These are phyloP conservation scores for Drosophila ironensis DNA, from an alignment of 1,140 invertebrate species.

Conservation along the genomic window DNA sequence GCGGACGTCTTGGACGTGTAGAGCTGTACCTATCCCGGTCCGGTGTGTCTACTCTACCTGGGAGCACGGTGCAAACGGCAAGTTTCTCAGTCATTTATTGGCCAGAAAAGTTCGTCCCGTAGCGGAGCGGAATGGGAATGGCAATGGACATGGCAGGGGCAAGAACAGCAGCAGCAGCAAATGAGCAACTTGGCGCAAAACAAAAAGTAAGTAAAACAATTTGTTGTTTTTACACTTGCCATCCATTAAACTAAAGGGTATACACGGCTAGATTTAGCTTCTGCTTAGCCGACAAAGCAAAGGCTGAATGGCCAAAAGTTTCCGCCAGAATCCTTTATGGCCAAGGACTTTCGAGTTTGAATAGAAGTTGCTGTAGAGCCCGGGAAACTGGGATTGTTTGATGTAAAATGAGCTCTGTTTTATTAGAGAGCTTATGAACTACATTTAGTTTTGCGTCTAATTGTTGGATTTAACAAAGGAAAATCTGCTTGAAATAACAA, in stretches of 20 bases:
- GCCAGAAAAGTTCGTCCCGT: constrained; percentile 60
- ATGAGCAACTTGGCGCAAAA: constrained; percentile 70
- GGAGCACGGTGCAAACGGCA: constrained; percentile 13
- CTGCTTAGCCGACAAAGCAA: neutral
- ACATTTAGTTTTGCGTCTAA: too few species aligned
- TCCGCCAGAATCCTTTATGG: neutral
- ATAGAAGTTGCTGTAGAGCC: neutral
- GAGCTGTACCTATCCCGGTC: constrained; percentile 23
- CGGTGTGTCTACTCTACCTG: constrained; percentile 34
- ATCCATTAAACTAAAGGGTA: constrained; percentile 28
- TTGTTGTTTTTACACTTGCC: constrained; percentile 65
- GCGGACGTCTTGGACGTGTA: constrained; percentile 47
- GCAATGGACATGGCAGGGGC: neutral
- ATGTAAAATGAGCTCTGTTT: too few species aligned
- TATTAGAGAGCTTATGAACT: too few species aligned
- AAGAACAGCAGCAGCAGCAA: constrained; percentile 29
- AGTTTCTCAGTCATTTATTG: constrained; percentile 67
- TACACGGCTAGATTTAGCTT: constrained; percentile 10
- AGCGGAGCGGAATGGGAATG: constrained; percentile 19
- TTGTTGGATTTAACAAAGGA: too few species aligned
- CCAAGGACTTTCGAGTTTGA: neutral
- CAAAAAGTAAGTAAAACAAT: constrained; percentile 79
- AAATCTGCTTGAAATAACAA: too few species aligned
- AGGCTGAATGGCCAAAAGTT: constrained; percentile 2
- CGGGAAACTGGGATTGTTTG: neutral